Base-by-base conservation (phyloP, 2,113 vertebrate species). In the Perccottus glenii region DNA sequence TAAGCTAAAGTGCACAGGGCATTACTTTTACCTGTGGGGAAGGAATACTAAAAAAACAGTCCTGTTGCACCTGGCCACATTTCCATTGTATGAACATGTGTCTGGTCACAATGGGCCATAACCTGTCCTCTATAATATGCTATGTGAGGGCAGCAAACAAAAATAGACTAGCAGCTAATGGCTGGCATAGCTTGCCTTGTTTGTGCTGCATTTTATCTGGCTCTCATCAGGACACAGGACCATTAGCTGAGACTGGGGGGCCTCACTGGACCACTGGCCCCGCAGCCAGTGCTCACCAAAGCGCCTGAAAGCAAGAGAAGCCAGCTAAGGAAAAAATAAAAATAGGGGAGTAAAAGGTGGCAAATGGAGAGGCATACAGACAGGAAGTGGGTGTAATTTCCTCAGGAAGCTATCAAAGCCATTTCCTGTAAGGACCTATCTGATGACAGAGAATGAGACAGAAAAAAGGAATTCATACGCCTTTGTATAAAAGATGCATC, bases 341-440 rank as follows among this genome's bases (percentile, higher is more conserved):
- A n/a, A 58, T 19, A 44, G 70, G 64, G 50, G 62, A 58, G 53
- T 16, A 65, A 55, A 83, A 82, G 80, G 76, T 81, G 83, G 81
- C 64, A 82, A 86, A 79, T 60, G 57, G 74, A 64, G 70, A 86
- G 83, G 70, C 68, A 85, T 58, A 87, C 70, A 87, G 88, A 86
- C 85, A 89, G 91, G 91, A 92, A 93, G 86, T 89, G 87, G 92
- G 90, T 86, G 93, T 92, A 89, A 92, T 91, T 93, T 92, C 91
- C 90, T 92, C 85, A 91, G 92, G 92, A 93, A 91, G 85, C 83
- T 82, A 92, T 93, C 88, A 90, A 77, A 92, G 83, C 49, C 83
- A 88, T 92, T 92, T 93, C 91, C 89, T 89, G 84, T 78, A 33
- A 27, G 70, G 79, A 79, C 61, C 85, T 87, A 89, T 86, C 78